Base-by-base conservation (phyloP, 2,113 vertebrate genomes). In the Megaceryle maxima region DNA sequence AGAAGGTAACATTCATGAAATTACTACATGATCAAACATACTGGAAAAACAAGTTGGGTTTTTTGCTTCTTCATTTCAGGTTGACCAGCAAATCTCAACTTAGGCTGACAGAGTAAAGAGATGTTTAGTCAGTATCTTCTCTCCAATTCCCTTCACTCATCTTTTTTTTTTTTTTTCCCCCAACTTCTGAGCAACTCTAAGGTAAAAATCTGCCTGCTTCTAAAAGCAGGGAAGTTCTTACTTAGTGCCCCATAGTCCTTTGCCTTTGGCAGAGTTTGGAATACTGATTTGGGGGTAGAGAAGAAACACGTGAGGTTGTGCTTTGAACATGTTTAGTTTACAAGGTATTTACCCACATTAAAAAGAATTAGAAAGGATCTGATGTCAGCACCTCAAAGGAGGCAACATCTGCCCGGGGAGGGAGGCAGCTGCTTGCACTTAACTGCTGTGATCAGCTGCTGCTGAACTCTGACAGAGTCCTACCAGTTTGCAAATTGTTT, bases 381-480 rank as follows among this genome's bases (percentile, higher is more conserved):
- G 39, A 41, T 41, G 39, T 41, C 39, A 41, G 39, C 39, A 41
- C 10, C 39, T 80, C 20, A 73, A 76, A 50, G 33, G 50, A 66
- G 33, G 39, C 60, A 62, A 11, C 0, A 0, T 43, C 33, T 74
- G 33, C 59, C 28, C n/a, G 17, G 6, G 39, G 28, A 95, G 43
- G 2, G 3, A 85, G 35, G 53, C 43, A 79, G 39, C 53, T 68
- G 18, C 41, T 51, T 50, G 25, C 62, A 64, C 60, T 57, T 74
- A 67, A 84, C 37, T 3, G 8, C 66, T 78, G n/a, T 0, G 0
- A 56, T 35, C 4, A 0, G 3, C 59, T 74, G 44, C 50, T 83
- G 33, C 46, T 74, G 60, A 43, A 41, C 31, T 72, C 57, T 3
- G 15, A 31, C 41, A 70, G 37, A 59, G 8, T 74, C n/a, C 68